Evolutionary conservation across 35 echinoderm and acorn worm species (phyloP).

Genomic region (Chiridota heheva): DNA sequence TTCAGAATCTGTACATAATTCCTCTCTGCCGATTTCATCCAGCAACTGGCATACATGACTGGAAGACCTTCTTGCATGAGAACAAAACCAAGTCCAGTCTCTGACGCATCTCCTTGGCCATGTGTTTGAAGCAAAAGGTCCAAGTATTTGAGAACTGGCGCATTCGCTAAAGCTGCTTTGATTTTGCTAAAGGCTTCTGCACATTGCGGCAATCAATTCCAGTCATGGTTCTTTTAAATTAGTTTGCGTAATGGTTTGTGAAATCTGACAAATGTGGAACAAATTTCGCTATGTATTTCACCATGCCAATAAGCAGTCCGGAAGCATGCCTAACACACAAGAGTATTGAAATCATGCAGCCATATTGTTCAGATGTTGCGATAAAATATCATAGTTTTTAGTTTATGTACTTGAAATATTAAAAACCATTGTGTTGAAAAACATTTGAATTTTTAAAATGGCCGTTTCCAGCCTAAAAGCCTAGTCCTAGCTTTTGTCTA

Average conservation of each 20-base stretch:
- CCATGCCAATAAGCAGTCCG: slow-evolving; percentile 64
- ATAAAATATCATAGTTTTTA: too few relatives aligned
- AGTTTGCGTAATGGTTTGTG: slow-evolving; percentile 52
- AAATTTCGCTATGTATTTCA: slow-evolving; percentile 65
- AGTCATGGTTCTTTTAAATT: background rate
- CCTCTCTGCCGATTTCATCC: background rate
- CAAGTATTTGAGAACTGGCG: slow-evolving; percentile 25
- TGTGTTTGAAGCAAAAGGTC: background rate
- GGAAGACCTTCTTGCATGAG: slow-evolving; percentile 46
- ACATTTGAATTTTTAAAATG: too few relatives aligned
- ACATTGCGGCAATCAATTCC: too few relatives aligned
- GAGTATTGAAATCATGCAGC: too few relatives aligned
- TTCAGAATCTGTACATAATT: slow-evolving; percentile 30
- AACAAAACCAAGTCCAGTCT: slow-evolving; percentile 31
- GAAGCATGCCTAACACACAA: too few relatives aligned
- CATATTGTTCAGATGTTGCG: too few relatives aligned
- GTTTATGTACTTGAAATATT: too few relatives aligned
- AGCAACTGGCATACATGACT: slow-evolving; percentile 30
- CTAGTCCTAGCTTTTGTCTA: too few relatives aligned
- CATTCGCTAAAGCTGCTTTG: background rate
- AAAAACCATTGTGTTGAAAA: too few relatives aligned
- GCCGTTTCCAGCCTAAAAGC: too few relatives aligned
- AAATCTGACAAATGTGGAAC: slow-evolving; percentile 46
- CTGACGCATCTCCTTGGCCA: slow-evolving; percentile 37
- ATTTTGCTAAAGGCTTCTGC: background rate